Conservation (phyloP, 1,140 invertebrate species). For the Coenobita brevimanus region DNA sequence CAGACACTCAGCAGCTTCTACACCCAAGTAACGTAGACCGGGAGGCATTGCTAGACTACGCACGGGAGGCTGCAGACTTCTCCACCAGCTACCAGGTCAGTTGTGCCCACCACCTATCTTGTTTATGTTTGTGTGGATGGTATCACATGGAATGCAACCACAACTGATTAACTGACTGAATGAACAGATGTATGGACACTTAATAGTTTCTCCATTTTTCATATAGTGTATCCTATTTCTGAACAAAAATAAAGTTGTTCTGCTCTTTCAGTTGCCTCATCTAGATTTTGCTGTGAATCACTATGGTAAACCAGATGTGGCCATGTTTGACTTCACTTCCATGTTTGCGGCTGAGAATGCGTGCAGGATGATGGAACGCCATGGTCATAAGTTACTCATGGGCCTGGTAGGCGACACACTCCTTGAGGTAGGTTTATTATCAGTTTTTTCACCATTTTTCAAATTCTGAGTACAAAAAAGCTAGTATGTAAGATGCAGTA, state of each 20-base stretch:
- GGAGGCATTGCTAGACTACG: slow-evolving; percentile 91
- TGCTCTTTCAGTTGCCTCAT: slow-evolving; percentile 79
- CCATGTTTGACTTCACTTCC: slow-evolving; percentile 99
- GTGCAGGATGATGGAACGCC: slow-evolving; percentile 84
- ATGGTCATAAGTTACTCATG: slow-evolving; percentile 87
- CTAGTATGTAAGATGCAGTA: background rate
- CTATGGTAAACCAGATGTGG: slow-evolving; percentile 97
- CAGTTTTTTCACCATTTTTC: background rate
- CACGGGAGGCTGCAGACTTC: slow-evolving; percentile 95
- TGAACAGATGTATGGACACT: no score
- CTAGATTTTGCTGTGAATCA: slow-evolving; percentile 98
- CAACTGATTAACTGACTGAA: no score
- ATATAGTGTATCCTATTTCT: no score
- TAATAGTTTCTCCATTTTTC: no score
- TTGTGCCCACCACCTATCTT: no score
- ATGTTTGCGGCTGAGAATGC: slow-evolving; percentile 99
- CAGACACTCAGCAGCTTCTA: slow-evolving; percentile 91
- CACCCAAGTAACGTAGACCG: slow-evolving; percentile 93
- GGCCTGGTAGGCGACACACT: slow-evolving; percentile 96
- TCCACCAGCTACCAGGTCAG: slow-evolving; percentile 85
- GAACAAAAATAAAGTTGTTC: no score
- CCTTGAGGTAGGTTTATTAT: slow-evolving; percentile 81
- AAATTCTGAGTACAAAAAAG: background rate
- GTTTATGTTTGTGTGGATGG: no score
- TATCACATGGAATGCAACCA: no score